Evolutionary conservation across 2,888 invertebrate genomes (phyloP), one percentile per base, ranked within the genome.

Genomic region (Alcis repandata): DNA sequence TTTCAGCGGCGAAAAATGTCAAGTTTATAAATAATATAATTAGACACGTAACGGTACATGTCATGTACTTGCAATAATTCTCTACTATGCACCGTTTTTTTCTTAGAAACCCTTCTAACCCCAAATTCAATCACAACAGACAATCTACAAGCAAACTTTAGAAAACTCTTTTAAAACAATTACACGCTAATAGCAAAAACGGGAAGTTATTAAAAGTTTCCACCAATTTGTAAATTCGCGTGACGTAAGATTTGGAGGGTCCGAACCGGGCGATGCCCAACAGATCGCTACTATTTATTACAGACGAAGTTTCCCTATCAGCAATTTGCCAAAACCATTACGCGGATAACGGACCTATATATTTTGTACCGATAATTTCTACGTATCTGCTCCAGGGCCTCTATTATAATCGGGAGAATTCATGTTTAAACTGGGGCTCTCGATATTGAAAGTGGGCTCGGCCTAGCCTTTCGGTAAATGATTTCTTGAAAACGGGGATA

Each of bases 251-350:
- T 75, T 80, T 79, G 46, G 58, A 59, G 74, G 80, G 83, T 78
- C 68, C 54, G 51, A 63, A 52, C 64, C 51, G 69, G 59, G 76
- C 77, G 75, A 86, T 72, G 63, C 56, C 68, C 68, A 84, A 90
- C 89, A 87, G 89, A 90, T 89, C 83, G 80, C 79, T 75, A 72
- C 86, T 84, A 89, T 90, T 89, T 86, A 87, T 89, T 87, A 83
- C 78, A 63, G 75, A 75, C 75, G 79, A 88, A 90, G 86, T 90
- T 89, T 84, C 84, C 76, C 83, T 87, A 88, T 89, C 85, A 87
- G 84, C 84, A 87, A 88, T 89, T 90, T 87, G 82, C 82, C 78
- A 73, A 79, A 84, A 79, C 83, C 80, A 84, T 89, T 87, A 86
- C 75, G 74, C 53, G 78, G 80, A 79, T 88, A 88, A 87, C 84